These are phyloP conservation scores for Aporrectodea caliginosa DNA, from an alignment of 1,140 invertebrate species.

Conservation along the genomic window DNA sequence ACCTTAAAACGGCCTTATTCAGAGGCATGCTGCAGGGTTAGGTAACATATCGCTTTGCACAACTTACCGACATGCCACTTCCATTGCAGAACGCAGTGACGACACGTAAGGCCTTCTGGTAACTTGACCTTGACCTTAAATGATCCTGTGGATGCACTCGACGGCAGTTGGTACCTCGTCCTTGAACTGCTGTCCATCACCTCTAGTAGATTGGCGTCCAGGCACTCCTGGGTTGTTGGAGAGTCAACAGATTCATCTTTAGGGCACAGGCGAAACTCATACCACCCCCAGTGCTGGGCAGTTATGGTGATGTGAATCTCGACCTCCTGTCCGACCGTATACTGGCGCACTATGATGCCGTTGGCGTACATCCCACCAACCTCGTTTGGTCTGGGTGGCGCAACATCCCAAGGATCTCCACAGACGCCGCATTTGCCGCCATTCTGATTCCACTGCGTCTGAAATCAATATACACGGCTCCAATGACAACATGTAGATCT, in stretches of 20 bases:
- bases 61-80: slow-evolving; percentile 74
- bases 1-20: too few species aligned
- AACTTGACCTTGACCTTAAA: slow-evolving; percentile 48
- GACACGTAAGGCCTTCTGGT: slow-evolving; percentile 74
- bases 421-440: slow-evolving; percentile 80
- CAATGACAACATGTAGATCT: too few species aligned
- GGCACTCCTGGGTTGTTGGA: not conserved
- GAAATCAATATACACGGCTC: too few species aligned
- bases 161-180: not conserved
- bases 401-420: slow-evolving; percentile 74
- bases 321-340: slow-evolving; percentile 73
- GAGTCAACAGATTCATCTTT: not conserved
- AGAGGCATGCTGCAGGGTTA: too few species aligned
- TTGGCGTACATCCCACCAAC: slow-evolving; percentile 79
- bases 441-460: slow-evolving; percentile 78
- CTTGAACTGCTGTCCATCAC: not conserved
- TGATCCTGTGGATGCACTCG: not conserved
- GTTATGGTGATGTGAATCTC: slow-evolving; percentile 24
- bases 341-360: slow-evolving; percentile 75
- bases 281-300: not conserved
- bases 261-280: slow-evolving; percentile 1
- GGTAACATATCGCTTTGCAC: too few species aligned
- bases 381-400: slow-evolving; percentile 75
- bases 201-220: not conserved
- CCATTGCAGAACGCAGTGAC: slow-evolving; percentile 83